Evolutionary conservation across 2,888 invertebrate genomes (phyloP), one percentile per base, ranked within the genome.

Genomic region (Eupithecia abbreviata): DNA sequence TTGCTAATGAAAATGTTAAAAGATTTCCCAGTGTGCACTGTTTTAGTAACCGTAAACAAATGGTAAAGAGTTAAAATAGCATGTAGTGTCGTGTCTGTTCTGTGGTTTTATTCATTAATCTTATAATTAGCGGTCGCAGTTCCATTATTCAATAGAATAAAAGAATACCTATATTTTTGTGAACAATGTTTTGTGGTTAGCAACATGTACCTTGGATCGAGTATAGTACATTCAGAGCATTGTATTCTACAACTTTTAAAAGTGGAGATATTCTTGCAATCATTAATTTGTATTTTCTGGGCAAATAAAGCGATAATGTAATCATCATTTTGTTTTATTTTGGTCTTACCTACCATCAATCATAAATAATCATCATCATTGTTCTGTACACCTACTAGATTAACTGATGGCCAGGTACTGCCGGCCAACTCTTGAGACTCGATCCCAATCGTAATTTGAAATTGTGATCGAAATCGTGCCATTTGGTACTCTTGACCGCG

Each of bases 231-330:
- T 75, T 51, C 51, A 76, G 70, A 76, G 83, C 87, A 89, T 88
- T 88, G 88, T 91, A 87, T 88, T 88, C 84, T 87, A 88, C 86
- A 85, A 88, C 83, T 85, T 86, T 80, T 76, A 85, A 83, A 88
- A 88, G 89, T 90, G 90, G 88, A 90, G 90, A 89, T 93, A 91
- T 93, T 92, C 91, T 93, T 92, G 91, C 91, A 92, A 91, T 91
- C 89, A 92, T 94, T 93, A 84, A 92, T 93, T 94, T 94, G 91
- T 94, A 94, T 93, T 93, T 92, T 92, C 92, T 92, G 94, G 94
- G 93, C 93, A 91, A 94, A 93, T 94, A 94, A 94, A 94, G 92
- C 91, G 91, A 91, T 93, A 90, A 92, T 91, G 90, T 92, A 91
- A 90, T 87, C 85, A 85, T 81, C 84, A 67, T 76, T 69, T 69